Evolutionary conservation across 2,888 invertebrate species (phyloP).

Genomic region (Oxycera nigricornis): DNA sequence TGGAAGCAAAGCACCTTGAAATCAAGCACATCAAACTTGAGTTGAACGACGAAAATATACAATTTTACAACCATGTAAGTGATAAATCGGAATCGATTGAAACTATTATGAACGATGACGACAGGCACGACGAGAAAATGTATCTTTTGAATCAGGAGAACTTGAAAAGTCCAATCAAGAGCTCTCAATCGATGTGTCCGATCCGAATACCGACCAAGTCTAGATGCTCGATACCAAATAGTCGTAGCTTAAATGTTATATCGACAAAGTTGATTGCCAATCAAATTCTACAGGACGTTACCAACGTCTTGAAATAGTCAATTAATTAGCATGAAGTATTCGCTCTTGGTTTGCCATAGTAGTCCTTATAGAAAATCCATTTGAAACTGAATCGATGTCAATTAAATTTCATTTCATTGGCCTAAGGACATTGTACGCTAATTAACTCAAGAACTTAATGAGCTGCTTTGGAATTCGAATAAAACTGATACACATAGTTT

Average conservation of each 20-base stretch:
- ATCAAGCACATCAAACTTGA: background rate
- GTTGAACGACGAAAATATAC: background rate
- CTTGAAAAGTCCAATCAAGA: constrained; percentile 57
- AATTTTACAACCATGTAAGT: constrained; percentile 2
- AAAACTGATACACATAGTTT: background rate
- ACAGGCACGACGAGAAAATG: background rate
- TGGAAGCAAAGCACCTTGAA: constrained; percentile 2
- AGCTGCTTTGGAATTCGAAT: background rate
- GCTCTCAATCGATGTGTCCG: constrained; percentile 60
- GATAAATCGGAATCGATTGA: constrained; percentile 36
- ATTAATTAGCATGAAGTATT: background rate
- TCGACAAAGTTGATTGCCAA: constrained; percentile 45
- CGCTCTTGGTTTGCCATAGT: background rate
- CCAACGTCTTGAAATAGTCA: constrained; percentile 48
- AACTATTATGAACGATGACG: constrained; percentile 7
- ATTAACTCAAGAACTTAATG: background rate
- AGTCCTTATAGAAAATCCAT: background rate
- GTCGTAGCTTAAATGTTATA: constrained; percentile 59
- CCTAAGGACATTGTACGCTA: constrained; percentile 20
- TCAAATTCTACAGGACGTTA: constrained; percentile 54
- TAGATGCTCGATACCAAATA: constrained; percentile 57
- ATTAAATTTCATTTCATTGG: constrained; percentile 18
- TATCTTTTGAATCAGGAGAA: constrained; percentile 52
- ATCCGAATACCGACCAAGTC: constrained; percentile 52
- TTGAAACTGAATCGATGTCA: constrained; percentile 10